phyloP scores from a whole-genome alignment of 1,140 invertebrate genomes.

The Bombyx mori region ASM3026992v2 NC_085108.1:6854501-6855000 shows the following conservation, averaged over 20 bases:
- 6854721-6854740: slow-evolving; percentile 75
- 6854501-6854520: too few species aligned
- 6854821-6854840: neutral
- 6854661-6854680: slow-evolving; percentile 76
- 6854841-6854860: too few species aligned
- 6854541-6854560: too few species aligned
- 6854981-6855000: too few species aligned
- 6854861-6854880: too few species aligned
- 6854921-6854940: too few species aligned
- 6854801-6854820: neutral
- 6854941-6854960: too few species aligned
- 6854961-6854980: too few species aligned
- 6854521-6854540: too few species aligned
- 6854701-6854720: slow-evolving; percentile 74
- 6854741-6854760: slow-evolving; percentile 80
- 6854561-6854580: slow-evolving; percentile 21
- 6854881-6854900: too few species aligned
- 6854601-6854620: slow-evolving; percentile 81
- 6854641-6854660: slow-evolving; percentile 87
- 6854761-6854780: slow-evolving; percentile 77
- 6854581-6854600: slow-evolving; percentile 81
- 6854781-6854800: slow-evolving; percentile 62
- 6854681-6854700: slow-evolving; percentile 71
- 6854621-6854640: slow-evolving; percentile 75
- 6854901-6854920: too few species aligned